phyloP scores from a whole-genome alignment of 1,140 invertebrate genomes.

The Drosophila micromelanica region DNA sequence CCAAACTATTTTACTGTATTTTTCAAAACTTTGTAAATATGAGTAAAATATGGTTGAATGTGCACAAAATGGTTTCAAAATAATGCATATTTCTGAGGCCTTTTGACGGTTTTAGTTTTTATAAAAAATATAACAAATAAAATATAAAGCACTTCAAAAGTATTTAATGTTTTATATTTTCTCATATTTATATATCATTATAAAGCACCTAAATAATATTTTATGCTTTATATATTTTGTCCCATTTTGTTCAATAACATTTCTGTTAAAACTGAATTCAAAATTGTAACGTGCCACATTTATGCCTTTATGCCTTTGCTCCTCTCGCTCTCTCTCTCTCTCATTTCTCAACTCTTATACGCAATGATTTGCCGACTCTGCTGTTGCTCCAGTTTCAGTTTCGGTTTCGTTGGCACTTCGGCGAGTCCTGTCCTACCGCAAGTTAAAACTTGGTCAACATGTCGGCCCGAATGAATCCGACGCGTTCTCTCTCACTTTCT shows the following conservation, averaged over 20 bases:
- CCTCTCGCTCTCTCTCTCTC: background rate
- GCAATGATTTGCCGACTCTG: slow-evolving; percentile 34
- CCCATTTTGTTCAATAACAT: background rate
- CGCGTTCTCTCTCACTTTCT: too few relatives aligned
- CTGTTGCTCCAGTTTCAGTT: slow-evolving; percentile 63
- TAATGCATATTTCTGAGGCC: too few relatives aligned
- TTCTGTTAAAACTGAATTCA: background rate
- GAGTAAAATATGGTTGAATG: too few relatives aligned
- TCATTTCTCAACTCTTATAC: slow-evolving; percentile 50
- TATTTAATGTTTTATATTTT: background rate
- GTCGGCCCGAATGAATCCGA: background rate
- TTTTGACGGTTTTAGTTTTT: too few relatives aligned
- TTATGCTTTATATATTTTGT: background rate
- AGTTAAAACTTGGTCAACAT: slow-evolving; percentile 66
- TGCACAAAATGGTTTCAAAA: too few relatives aligned
- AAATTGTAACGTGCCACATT: slow-evolving; percentile 3
- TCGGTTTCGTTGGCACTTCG: slow-evolving; percentile 21
- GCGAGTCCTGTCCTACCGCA: slow-evolving; percentile 61
- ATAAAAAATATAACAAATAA: too few relatives aligned
- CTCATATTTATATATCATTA: background rate
- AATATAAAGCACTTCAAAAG: background rate
- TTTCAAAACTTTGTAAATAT: too few relatives aligned
- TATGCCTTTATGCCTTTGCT: slow-evolving; percentile 14
- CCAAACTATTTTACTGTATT: too few relatives aligned
- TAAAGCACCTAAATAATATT: background rate